Base-by-base conservation (phyloP, 53 echinoderm and acorn worm species). In the Zoroaster sp. region DNA sequence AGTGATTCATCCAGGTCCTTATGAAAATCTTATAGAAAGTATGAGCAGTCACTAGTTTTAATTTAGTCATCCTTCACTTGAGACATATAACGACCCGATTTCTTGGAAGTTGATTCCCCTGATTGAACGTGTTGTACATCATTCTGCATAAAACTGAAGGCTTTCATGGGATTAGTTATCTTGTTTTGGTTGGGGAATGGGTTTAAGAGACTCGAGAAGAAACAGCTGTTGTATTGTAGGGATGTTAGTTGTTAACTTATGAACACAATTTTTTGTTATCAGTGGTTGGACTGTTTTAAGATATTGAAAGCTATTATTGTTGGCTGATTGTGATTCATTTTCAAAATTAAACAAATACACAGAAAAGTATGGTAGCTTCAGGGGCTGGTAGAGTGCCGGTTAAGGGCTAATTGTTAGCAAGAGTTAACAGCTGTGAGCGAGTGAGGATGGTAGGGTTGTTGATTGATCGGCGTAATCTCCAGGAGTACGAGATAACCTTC, bases 401-500 rank as follows among this genome's bases (percentile, higher is more conserved):
- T n/a, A n/a, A n/a, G n/a, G n/a, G 54, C 54, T 32, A 52, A 78
- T 54, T 21, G n/a, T 54, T 55, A 47, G 53, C 53, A 59, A 78
- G 78, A 78, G 40, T 30, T 35, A 25, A 23, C 78, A 78, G 78
- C 78, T 78, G 78, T 59, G 18, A 13, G 7, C 30, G 35, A 31
- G 35, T 53, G 78, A 25, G 36, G 37, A 33, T 20, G 5, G 34
- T 52, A 36, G 17, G 36, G 37, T 13, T 5, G 23, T n/a, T 25
- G 55, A 78, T 35, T 33, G 78, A 78, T 55, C 21, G 36, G 55
- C n/a, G 6, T 9, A 20, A 59, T 59, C 59, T 17, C 2, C n/a
- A 44, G 33, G 37, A 1, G 38, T 21, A 8, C 41, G 23, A 78
- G 59, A 78, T 59, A 78, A 78, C 78, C 78, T 78, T 78, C 78